Conservation (phyloP, 2,888 invertebrate genomes). For the Hemicrepidius hirtus region DNA sequence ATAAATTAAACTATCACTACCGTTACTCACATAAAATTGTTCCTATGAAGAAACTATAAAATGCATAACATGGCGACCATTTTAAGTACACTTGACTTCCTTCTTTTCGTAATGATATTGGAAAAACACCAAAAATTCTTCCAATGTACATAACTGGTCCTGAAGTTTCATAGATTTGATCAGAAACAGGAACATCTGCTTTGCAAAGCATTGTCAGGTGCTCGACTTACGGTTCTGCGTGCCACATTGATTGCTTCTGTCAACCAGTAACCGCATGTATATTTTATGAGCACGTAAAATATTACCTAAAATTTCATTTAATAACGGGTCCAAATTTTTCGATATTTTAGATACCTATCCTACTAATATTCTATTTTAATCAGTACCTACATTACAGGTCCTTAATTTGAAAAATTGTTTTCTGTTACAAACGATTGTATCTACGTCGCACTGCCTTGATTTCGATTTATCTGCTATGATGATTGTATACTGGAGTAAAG, state of each 20-base stretch:
- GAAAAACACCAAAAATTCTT: not conserved
- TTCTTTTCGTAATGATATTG: not conserved
- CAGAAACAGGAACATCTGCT: not conserved
- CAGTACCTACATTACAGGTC: too few species aligned
- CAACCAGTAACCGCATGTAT: not conserved
- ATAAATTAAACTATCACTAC: too few species aligned
- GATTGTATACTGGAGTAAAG: too few species aligned
- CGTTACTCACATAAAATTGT: not conserved
- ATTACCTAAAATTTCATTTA: too few species aligned
- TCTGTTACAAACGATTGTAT: too few species aligned
- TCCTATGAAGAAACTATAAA: not conserved
- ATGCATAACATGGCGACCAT: not conserved
- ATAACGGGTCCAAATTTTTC: too few species aligned
- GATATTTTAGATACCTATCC: too few species aligned
- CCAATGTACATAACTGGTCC: not conserved
- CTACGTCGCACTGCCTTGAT: too few species aligned
- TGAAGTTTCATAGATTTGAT: not conserved
- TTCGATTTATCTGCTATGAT: too few species aligned
- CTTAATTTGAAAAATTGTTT: too few species aligned
- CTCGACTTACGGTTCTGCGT: not conserved
- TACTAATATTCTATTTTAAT: too few species aligned
- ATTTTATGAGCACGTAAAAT: not conserved
- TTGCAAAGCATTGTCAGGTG: not conserved
- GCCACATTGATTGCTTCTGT: too few species aligned
- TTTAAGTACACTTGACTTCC: not conserved